Evolutionary conservation across 2,888 invertebrate genomes (phyloP), one percentile per base, ranked within the genome.

Genomic region (Lingula anatina): DNA sequence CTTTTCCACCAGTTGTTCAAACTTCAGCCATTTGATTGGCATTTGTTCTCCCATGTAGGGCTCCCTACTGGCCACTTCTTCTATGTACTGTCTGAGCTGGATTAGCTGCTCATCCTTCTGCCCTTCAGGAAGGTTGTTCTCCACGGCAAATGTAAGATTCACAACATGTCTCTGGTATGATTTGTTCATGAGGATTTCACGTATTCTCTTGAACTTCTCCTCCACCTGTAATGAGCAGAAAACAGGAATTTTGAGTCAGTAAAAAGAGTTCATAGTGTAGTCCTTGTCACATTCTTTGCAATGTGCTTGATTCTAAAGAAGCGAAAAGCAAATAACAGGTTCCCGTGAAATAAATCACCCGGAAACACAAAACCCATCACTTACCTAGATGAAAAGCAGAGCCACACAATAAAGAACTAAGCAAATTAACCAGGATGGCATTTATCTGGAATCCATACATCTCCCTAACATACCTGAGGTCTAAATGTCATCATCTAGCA

Each of bases 21-120:
- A 74, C 44, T 64, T 58, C 41, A 78, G 62, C 78, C 78, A 78
- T 48, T 68, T 62, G 15, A 70, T 56, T 1, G 78, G 78, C 51
- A 76, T 71, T 54, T 71, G 70, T 54, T 75, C 75, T 15, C 75
- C 75, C 57, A 77, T 74, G 50, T 76, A 73, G 0, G 70, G 58
- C 53, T 76, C 70, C 27, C 65, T 57, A 23, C 68, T 54, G 2
- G 71, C 68, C 12, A 73, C 63, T 31, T 65, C 61, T 56, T 77
- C 71, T 24, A 77, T 66, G 49, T 69, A 64, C 23, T 54, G 50
- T 44, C 68, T 61, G 27, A 77, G 57, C 23, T 61, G 54, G 4
- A 39, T 49, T 20, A 76, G 58, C 70, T 73, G 57, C 28, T 51
- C 44, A 48, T 62, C 65, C 35, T 56, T 61, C 20, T 52, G 62